Conservation (phyloP, 2,888 invertebrate species). For the Tachina lurida region DNA sequence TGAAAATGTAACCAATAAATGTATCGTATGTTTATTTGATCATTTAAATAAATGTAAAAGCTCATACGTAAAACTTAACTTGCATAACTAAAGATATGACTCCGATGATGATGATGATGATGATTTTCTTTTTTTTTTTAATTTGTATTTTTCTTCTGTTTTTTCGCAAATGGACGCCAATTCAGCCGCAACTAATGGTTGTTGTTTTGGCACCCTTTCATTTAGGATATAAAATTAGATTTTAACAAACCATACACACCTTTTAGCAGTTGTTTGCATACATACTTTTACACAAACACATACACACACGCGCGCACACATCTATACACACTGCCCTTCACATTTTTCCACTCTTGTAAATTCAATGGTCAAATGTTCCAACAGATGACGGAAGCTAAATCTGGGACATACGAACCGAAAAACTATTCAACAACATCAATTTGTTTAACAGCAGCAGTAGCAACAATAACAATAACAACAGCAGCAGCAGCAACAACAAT, state of each 20-base stretch:
- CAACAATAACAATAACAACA: constrained; percentile 42
- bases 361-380: constrained; percentile 48
- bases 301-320: background rate
- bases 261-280: constrained; percentile 59
- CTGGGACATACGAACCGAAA: constrained; percentile 69
- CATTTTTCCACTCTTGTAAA: background rate
- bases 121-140: constrained; percentile 26
- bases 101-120: constrained; percentile 51
- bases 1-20: constrained; percentile 55
- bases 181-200: constrained; percentile 80
- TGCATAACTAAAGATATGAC: constrained; percentile 33
- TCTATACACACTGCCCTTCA: background rate
- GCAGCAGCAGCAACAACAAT: background rate
- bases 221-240: constrained; percentile 65
- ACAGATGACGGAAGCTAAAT: constrained; percentile 63
- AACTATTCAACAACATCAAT: constrained; percentile 67
- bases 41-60: constrained; percentile 56
- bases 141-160: constrained; percentile 19
- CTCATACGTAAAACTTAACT: constrained; percentile 21
- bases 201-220: constrained; percentile 71
- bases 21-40: constrained; percentile 36
- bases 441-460: constrained; percentile 26
- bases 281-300: constrained; percentile 23
- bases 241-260: constrained; percentile 70
- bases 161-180: constrained; percentile 75